Percentiles rank a stretch among this genome's conserved stretches.
These are phyloP conservation scores for Trachurus trachurus DNA, from an alignment of 2,797 vertebrate genomes.

Conservation along the genomic window DNA sequence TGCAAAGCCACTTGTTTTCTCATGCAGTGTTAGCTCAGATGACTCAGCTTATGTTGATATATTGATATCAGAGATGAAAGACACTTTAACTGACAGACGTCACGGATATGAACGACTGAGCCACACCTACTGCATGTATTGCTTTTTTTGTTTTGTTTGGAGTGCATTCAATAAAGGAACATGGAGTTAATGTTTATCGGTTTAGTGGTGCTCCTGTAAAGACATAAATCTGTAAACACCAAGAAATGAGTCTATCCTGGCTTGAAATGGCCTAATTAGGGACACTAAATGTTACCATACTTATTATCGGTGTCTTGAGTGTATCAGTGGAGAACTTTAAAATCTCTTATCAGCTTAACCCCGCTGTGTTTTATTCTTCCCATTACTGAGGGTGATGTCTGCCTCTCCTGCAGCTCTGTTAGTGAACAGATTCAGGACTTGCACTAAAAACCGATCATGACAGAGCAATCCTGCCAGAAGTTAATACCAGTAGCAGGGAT, in stretches of 20 bases:
- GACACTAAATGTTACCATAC: slow-evolving; percentile 5
- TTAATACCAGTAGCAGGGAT: slow-evolving; percentile 71
- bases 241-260: not conserved
- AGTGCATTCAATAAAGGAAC: not conserved
- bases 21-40: slow-evolving; percentile 5
- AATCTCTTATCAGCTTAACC: slow-evolving; percentile 46
- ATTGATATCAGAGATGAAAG: not conserved
- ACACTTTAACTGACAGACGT: not conserved
- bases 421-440: slow-evolving; percentile 40
- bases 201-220: slow-evolving; percentile 22
- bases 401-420: slow-evolving; percentile 46
- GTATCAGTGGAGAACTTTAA: slow-evolving; percentile 36
- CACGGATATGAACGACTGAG: not conserved
- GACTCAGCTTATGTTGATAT: slow-evolving; percentile 17
- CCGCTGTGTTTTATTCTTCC: slow-evolving; percentile 53
- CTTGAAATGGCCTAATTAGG: slow-evolving; percentile 47
- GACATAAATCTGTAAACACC: slow-evolving; percentile 26
- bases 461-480: slow-evolving; percentile 63
- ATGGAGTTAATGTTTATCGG: slow-evolving; percentile 27
- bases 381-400: slow-evolving; percentile 54
- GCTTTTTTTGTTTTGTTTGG: no score
- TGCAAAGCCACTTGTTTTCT: slow-evolving; percentile 6
- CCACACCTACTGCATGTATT: no score
- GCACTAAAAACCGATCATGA: slow-evolving; percentile 61
- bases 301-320: slow-evolving; percentile 10